phyloP scores from a whole-genome alignment of 2,113 vertebrate species.

The Bostrychus sinensis region DNA sequence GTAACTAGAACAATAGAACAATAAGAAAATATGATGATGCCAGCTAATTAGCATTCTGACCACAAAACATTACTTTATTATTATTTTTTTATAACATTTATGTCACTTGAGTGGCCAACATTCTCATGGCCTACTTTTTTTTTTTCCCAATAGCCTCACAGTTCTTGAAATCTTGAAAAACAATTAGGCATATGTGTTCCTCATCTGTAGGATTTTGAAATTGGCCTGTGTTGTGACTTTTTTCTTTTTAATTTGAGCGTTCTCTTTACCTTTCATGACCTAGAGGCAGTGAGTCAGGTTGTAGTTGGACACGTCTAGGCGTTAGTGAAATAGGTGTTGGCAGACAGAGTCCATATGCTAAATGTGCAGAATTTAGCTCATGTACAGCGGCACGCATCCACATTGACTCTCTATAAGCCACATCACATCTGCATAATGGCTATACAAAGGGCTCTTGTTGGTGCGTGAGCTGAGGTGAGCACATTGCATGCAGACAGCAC shows the following conservation, averaged over 20 bases:
- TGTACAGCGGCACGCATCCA: slow-evolving; percentile 10
- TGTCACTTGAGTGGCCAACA: not conserved
- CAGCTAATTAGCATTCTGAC: not conserved
- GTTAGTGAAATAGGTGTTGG: slow-evolving; percentile 55
- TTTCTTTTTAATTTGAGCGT: slow-evolving; percentile 27
- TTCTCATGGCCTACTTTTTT: too few relatives aligned
- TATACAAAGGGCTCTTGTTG: slow-evolving; percentile 58
- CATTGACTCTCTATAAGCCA: slow-evolving; percentile 9
- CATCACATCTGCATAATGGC: slow-evolving; percentile 43
- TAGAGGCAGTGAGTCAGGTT: slow-evolving; percentile 36
- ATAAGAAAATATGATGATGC: too few relatives aligned
- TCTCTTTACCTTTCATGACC: slow-evolving; percentile 10
- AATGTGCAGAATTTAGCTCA: slow-evolving; percentile 53
- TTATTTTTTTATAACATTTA: not conserved
- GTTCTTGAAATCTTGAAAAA: slow-evolving; percentile 34
- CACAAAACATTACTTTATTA: not conserved
- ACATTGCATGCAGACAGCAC: slow-evolving; percentile 52
- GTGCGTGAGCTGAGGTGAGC: slow-evolving; percentile 47
- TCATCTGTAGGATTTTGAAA: slow-evolving; percentile 31
- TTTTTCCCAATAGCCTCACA: not conserved
- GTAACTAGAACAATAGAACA: too few relatives aligned
- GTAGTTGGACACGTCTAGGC: slow-evolving; percentile 39
- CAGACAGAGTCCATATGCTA: slow-evolving; percentile 58
- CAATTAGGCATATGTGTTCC: slow-evolving; percentile 31
- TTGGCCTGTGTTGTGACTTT: slow-evolving; percentile 2